phyloP scores from a whole-genome alignment of 1,140 invertebrate species.

The Zaprionus ghesquierei region DNA sequence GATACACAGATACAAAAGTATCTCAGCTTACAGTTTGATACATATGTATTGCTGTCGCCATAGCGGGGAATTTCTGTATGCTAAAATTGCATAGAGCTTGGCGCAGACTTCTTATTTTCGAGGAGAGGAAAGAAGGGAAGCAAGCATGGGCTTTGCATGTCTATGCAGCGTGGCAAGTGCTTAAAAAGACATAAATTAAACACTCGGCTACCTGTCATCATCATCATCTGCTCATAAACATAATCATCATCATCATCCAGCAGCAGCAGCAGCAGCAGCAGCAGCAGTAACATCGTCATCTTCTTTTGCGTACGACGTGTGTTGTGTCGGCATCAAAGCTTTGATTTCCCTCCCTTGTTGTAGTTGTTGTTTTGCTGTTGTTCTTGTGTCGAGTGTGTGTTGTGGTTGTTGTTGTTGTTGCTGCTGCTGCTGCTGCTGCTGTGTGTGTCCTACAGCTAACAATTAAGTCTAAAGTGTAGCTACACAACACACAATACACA shows the following conservation, averaged over 20 bases:
- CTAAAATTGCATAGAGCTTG: slow-evolving; percentile 3
- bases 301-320: not conserved
- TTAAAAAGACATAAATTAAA: slow-evolving; percentile 82
- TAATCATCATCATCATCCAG: slow-evolving; percentile 25
- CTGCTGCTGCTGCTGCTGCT: slow-evolving; percentile 22
- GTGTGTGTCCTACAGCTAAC: slow-evolving; percentile 74
- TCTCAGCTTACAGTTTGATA: not conserved
- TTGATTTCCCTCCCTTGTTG: slow-evolving; percentile 61
- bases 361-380: slow-evolving; percentile 27
- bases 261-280: not conserved
- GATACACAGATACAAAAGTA: slow-evolving; percentile 17
- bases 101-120: slow-evolving; percentile 12
- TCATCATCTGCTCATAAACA: slow-evolving; percentile 43
- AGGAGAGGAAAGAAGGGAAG: too few relatives aligned
- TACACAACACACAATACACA: slow-evolving; percentile 13
- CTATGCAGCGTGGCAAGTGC: slow-evolving; percentile 60
- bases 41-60: not conserved
- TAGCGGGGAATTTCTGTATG: not conserved
- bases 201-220: slow-evolving; percentile 78
- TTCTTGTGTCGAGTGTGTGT: slow-evolving; percentile 60
- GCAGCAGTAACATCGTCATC: slow-evolving; percentile 12
- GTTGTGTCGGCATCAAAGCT: slow-evolving; percentile 75
- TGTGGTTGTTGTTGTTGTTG: slow-evolving; percentile 52
- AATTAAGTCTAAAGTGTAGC: slow-evolving; percentile 73
- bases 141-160: too few relatives aligned